Percentiles rank a stretch among this genome's conserved stretches.
phyloP scores from a whole-genome alignment of 2,797 vertebrate species.

The Channa striata region DNA sequence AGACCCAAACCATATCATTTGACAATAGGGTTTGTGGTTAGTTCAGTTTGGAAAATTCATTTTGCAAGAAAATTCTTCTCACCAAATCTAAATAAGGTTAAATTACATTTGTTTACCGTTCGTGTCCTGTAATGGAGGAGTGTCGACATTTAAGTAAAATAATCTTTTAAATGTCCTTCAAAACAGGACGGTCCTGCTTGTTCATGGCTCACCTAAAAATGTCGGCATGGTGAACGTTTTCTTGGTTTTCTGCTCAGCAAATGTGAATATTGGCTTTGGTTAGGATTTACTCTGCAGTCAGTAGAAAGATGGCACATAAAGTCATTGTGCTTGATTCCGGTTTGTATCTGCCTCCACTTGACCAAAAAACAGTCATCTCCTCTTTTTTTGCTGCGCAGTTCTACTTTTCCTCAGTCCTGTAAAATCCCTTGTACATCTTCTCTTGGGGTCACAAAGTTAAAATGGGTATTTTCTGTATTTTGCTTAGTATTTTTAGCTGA shows the following conservation, averaged over 20 bases:
- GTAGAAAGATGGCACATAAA: not conserved
- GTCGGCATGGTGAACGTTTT: constrained; percentile 8
- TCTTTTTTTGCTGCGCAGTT: constrained; percentile 4
- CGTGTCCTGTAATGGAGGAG: constrained; percentile 7
- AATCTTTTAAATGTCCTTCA: constrained; percentile 52
- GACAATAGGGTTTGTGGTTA: constrained; percentile 41
- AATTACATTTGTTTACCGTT: not conserved
- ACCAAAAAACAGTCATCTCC: constrained; percentile 47
- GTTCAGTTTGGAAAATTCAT: no score
- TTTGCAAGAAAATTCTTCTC: no score
- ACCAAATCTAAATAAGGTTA: no score
- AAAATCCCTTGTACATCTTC: not conserved
- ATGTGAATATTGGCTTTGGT: constrained; percentile 8
- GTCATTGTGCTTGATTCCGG: no score
- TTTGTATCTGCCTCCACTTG: constrained; percentile 11
- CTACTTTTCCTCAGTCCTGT: not conserved
- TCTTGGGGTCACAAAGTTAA: not conserved
- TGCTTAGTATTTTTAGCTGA: not conserved
- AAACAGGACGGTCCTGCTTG: constrained; percentile 15
- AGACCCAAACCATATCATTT: constrained; percentile 45
- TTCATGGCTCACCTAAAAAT: constrained; percentile 20
- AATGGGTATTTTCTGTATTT: not conserved
- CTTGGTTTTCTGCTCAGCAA: constrained; percentile 6
- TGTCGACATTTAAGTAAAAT: constrained; percentile 25
- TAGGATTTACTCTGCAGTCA: constrained; percentile 9